Conservation (phyloP, 2,113 vertebrate species). For the Leucopsar rothschildi region DNA sequence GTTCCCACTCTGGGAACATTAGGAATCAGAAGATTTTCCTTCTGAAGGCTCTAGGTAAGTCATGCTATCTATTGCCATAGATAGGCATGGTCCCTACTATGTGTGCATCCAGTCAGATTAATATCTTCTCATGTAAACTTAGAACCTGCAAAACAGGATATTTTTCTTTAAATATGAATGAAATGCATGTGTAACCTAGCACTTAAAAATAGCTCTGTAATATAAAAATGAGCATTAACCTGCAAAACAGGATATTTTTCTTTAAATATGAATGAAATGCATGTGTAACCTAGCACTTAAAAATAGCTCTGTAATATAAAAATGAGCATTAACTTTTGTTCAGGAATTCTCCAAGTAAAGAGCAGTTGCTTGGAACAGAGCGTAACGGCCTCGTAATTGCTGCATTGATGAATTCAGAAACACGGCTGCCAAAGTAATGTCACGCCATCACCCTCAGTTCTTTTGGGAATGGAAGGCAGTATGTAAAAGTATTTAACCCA, state of each 20-base stretch:
- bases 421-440: background rate
- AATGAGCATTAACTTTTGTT: background rate
- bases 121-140: background rate
- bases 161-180: background rate
- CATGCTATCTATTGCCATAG: background rate
- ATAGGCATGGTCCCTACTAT: background rate
- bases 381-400: accelerated
- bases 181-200: background rate
- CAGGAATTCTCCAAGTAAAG: background rate
- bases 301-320: background rate
- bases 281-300: background rate
- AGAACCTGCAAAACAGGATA: background rate
- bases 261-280: background rate
- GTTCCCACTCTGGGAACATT: background rate
- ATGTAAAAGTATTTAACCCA: background rate
- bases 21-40: background rate
- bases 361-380: background rate
- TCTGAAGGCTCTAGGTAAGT: background rate
- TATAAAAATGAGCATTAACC: background rate
- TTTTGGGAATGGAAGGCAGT: background rate
- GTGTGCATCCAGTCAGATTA: background rate
- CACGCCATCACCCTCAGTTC: accelerated
- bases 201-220: background rate
- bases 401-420: background rate
- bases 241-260: background rate